Conservation (phyloP, 2,888 invertebrate species). For the Colletes collaris region DNA sequence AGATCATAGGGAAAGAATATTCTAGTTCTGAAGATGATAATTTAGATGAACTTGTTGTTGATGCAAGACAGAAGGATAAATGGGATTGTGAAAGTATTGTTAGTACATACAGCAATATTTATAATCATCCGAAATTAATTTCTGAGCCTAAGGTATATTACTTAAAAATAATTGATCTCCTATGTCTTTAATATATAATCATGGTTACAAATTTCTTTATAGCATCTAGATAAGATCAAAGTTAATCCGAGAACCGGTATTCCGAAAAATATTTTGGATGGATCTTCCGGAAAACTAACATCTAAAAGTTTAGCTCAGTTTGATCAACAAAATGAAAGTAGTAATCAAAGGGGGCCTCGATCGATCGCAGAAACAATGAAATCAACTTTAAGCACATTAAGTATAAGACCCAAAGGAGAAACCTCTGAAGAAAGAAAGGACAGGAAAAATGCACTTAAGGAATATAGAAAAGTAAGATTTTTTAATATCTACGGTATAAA, state of each 20-base stretch:
- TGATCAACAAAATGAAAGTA: constrained; percentile 83
- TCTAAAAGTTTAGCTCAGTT: constrained; percentile 88
- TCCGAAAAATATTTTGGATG: constrained; percentile 87
- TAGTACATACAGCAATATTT: constrained; percentile 94
- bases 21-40: constrained; percentile 84
- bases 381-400: constrained; percentile 88
- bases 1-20: constrained; percentile 70
- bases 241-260: constrained; percentile 90
- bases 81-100: constrained; percentile 97
- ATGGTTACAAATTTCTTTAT: constrained; percentile 63
- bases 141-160: constrained; percentile 87
- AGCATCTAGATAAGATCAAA: constrained; percentile 86
- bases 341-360: constrained; percentile 82
- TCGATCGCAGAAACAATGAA: constrained; percentile 87
- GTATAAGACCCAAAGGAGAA: constrained; percentile 90
- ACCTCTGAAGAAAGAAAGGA: constrained; percentile 89
- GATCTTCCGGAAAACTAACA: constrained; percentile 86
- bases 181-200: neutral
- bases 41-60: constrained; percentile 86
- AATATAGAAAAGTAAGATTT: constrained; percentile 86
- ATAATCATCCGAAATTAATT: constrained; percentile 96
- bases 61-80: constrained; percentile 87
- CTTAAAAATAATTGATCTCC: neutral
- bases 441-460: constrained; percentile 91
- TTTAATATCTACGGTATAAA: neutral